Evolutionary conservation across 2,113 vertebrate species (phyloP).

Genomic region (Nyctibius bracteatus): DNA sequence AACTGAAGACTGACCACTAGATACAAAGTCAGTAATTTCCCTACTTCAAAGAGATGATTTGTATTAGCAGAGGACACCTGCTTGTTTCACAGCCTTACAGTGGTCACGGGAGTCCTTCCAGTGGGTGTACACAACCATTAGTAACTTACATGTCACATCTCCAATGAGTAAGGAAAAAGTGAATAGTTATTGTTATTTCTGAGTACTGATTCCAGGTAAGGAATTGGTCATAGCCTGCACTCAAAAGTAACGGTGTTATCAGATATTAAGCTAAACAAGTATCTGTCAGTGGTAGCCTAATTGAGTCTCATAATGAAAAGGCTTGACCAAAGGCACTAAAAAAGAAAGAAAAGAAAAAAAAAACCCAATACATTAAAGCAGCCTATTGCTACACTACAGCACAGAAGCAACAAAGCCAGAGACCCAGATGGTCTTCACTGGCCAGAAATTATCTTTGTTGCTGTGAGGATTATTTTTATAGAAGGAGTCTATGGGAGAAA

Average conservation of each 20-base stretch:
- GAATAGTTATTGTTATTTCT: background rate
- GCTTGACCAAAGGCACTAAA: background rate
- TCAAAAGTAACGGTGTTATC: background rate
- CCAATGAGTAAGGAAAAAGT: background rate
- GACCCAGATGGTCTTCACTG: conserved; percentile 19
- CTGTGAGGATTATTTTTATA: conserved; percentile 15
- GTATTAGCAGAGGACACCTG: background rate
- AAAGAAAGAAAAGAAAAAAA: background rate
- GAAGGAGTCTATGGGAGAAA: background rate
- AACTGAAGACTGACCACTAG: background rate
- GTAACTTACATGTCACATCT: background rate
- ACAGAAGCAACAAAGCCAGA: conserved; percentile 26
- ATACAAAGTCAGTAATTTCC: background rate
- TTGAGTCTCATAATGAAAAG: background rate
- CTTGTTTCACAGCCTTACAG: background rate
- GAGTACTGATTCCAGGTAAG: background rate
- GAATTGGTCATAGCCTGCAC: background rate
- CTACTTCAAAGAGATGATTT: background rate
- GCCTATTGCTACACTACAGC: background rate
- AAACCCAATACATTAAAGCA: background rate
- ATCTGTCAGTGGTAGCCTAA: background rate
- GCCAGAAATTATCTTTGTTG: conserved; percentile 29
- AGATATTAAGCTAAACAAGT: background rate
- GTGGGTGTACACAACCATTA: accelerated
- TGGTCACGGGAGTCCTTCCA: background rate